Percentiles rank a stretch among this genome's conserved stretches.
Conservation (phyloP, 1,140 invertebrate genomes). For the Drosophila willistoni region DNA sequence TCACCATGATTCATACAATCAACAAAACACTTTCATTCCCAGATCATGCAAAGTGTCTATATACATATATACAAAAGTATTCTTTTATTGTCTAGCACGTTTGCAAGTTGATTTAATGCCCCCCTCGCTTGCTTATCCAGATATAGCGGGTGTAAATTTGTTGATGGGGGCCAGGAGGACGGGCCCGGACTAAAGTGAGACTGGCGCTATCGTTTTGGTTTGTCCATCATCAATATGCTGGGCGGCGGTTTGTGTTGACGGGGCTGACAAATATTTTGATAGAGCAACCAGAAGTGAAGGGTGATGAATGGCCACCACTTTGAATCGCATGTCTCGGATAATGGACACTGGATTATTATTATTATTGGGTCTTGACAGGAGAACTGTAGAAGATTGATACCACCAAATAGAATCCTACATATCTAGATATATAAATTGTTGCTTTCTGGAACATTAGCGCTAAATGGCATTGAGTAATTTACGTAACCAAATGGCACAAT, state of each 20-base stretch:
- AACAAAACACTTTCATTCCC: constrained; percentile 10
- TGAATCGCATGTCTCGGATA: constrained; percentile 11
- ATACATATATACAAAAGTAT: background rate
- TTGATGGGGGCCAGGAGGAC: background rate
- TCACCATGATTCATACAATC: constrained; percentile 33
- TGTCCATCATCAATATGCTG: constrained; percentile 4
- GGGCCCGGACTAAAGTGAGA: background rate
- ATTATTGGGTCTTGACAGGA: constrained; percentile 3
- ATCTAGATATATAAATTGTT: background rate
- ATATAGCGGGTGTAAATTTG: constrained; percentile 4
- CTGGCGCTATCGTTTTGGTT: background rate
- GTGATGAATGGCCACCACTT: constrained; percentile 2
- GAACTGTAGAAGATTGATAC: constrained; percentile 1
- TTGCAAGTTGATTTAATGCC: constrained; percentile 51
- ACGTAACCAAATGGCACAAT: background rate
- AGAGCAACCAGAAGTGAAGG: constrained; percentile 5
- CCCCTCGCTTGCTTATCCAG: constrained; percentile 25
- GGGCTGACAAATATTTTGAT: constrained; percentile 58
- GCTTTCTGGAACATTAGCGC: background rate
- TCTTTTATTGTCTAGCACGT: constrained; percentile 41
- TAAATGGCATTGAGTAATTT: background rate
- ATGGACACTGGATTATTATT: constrained; percentile 1
- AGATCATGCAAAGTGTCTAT: constrained; percentile 33
- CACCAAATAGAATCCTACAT: background rate
- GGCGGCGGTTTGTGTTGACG: constrained; percentile 1